These are phyloP conservation scores for Stegostoma tigrinum DNA, from an alignment of 2,113 vertebrate genomes.

Conservation along the genomic window DNA sequence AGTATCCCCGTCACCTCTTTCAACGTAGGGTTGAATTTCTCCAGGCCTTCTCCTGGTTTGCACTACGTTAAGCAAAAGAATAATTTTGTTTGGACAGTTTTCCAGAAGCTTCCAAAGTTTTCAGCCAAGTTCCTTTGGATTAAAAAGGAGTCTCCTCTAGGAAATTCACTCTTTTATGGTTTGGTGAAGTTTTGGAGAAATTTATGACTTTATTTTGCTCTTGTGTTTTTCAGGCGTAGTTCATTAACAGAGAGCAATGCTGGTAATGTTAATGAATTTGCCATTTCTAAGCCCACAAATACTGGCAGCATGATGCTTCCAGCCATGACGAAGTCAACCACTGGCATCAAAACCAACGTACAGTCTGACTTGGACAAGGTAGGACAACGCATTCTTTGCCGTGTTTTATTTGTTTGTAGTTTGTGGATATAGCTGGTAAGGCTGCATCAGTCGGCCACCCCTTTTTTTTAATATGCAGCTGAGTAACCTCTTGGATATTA, in stretches of 20 bases:
- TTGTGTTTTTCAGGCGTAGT: constrained; percentile 19
- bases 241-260: background rate
- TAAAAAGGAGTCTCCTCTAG: background rate
- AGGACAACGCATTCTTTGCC: background rate
- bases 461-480: background rate
- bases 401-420: background rate
- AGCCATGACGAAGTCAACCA: background rate
- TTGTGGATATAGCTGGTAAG: background rate
- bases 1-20: background rate
- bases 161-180: background rate
- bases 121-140: background rate
- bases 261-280: background rate
- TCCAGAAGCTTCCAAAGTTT: background rate
- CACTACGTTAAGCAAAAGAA: background rate
- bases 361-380: background rate
- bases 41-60: background rate
- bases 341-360: background rate
- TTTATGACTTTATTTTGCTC: background rate
- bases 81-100: background rate
- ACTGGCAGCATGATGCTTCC: constrained; percentile 26
- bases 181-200: background rate
- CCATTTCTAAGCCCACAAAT: background rate
- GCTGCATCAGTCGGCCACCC: background rate
- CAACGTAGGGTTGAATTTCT: background rate
- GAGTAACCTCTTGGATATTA: background rate